Conservation (phyloP, 30 jellyfish, hydroid and myxozoan genomes). For the Haliclystus octoradiatus region DNA sequence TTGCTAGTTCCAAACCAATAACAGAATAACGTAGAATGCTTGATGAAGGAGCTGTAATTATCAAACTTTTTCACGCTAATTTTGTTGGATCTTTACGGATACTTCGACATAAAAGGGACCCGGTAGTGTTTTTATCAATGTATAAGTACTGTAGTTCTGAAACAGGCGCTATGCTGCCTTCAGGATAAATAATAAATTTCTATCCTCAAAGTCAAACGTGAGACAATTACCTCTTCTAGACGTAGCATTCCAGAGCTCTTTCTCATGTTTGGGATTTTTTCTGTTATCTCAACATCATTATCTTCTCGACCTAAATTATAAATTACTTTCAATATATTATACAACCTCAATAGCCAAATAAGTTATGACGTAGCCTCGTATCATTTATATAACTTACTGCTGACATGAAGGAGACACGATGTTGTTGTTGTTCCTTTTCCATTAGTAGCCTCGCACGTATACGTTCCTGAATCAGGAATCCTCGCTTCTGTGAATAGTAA, state of each 20-base stretch:
- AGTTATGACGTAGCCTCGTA: not conserved
- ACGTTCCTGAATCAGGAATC: constrained; percentile 36
- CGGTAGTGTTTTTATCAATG: too few species aligned
- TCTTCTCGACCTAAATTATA: not conserved
- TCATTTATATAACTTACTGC: constrained; percentile 26
- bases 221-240: constrained; percentile 77
- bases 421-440: constrained; percentile 38
- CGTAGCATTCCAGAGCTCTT: constrained; percentile 40
- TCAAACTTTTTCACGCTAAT: not conserved
- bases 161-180: too few species aligned
- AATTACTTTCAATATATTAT: too few species aligned
- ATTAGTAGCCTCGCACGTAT: constrained; percentile 45
- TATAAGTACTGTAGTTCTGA: too few species aligned
- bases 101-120: not conserved
- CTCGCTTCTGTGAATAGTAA: constrained; percentile 61
- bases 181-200: too few species aligned
- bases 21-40: too few species aligned
- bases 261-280: constrained; percentile 12
- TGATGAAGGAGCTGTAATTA: not conserved
- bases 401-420: constrained; percentile 47
- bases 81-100: not conserved
- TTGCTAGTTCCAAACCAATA: too few species aligned
- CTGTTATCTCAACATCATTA: constrained; percentile 22
- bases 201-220: not conserved
- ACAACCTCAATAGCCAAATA: not conserved